Evolutionary conservation across 1,140 invertebrate genomes (phyloP), one percentile per base, ranked within the genome.

Genomic region (Drosophila busckii): DNA sequence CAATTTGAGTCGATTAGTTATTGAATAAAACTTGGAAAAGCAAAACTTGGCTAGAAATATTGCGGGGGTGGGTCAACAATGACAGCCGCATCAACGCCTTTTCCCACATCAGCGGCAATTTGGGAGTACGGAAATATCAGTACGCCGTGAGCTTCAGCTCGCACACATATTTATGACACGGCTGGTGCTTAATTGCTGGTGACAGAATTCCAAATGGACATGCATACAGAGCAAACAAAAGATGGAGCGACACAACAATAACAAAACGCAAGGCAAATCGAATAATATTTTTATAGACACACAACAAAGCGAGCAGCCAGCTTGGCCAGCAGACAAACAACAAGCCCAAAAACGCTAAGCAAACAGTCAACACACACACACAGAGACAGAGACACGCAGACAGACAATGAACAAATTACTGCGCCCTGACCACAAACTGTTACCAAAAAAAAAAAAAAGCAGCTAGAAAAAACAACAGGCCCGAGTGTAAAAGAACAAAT

Each of bases 281-380:
- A 84, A 84, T 73, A 84, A 84, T 84, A 73, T 84, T 84, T 73
- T 84, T 60, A 58, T 84, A 78, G 68, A 71, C 50, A 63, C 63
- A 46, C 55, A 60, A 71, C 70, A 69, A 82, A 56, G 67, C 58
- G 49, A 49, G 17, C 50, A 35, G 42, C 13, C 10, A 41, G 12
- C 61, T 53, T 26, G 44, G 48, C 52, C 31, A 35, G 35, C 62
- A 61, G 46, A 68, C 64, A 60, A 71, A 71, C 49, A 69, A 68
- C 46, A 50, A 58, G 54, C 46, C 71, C 65, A 76, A 66, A 67
- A 46, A 65, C 59, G 73, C 68, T 78, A 78, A 80, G 73, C 52
- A 78, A 78, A 78, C 71, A 78, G 53, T 67, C 66, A 45, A 58
- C 37, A 60, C 41, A 49, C 22, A 58, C 20, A 41, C 44, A 40